Percentiles rank a stretch among this genome's conserved stretches.
Conservation (phyloP, 2,797 vertebrate genomes). For the Anguilla obscura region DNA sequence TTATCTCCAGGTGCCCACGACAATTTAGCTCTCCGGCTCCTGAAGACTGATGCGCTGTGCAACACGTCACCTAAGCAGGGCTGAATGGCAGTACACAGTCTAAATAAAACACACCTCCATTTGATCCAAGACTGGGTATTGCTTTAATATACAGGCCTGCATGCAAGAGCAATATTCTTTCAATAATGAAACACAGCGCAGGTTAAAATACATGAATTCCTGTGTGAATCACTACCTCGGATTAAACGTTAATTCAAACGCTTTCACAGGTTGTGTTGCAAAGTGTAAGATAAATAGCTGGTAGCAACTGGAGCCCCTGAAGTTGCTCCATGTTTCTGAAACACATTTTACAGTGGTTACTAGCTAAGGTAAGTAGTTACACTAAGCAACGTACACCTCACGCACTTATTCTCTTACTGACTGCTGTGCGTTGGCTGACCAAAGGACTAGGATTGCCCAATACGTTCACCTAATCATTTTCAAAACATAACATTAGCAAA, state of each 20-base stretch:
- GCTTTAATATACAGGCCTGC: neutral
- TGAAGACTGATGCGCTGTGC: neutral
- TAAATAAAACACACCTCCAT: neutral
- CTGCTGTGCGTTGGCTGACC: neutral
- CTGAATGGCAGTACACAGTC: neutral
- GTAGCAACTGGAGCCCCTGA: neutral
- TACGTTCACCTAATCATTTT: neutral
- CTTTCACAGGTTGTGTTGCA: neutral
- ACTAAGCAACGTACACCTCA: neutral
- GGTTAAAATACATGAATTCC: neutral
- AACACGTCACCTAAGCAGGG: conserved; percentile 5
- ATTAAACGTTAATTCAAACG: neutral
- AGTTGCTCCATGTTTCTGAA: neutral
- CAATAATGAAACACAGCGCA: neutral
- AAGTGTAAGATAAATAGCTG: neutral
- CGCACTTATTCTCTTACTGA: neutral
- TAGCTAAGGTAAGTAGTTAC: neutral
- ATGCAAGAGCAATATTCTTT: neutral
- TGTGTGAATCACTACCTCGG: neutral
- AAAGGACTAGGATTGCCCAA: neutral
- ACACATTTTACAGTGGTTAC: neutral
- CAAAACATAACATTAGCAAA: neutral
- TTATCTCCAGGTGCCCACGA: neutral
- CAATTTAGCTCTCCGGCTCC: neutral
- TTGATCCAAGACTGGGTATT: neutral